Conservation (phyloP, 2,113 vertebrate genomes). For the Bujurquina vittata region DNA sequence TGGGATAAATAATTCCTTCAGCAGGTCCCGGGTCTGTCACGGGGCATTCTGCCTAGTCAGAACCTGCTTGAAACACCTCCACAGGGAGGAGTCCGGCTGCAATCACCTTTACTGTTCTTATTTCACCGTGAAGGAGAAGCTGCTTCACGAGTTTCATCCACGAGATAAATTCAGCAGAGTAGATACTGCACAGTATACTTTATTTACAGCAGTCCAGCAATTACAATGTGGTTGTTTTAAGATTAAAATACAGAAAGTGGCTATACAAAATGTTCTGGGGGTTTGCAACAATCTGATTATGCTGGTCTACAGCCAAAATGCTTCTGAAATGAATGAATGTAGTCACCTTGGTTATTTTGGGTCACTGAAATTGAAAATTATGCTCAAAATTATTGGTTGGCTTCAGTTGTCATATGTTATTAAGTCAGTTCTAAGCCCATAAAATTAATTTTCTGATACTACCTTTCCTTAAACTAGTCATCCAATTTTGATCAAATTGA, state of each 20-base stretch:
- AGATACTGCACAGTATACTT: background rate
- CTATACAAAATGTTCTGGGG: background rate
- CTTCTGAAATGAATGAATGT: background rate
- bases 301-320: background rate
- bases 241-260: background rate
- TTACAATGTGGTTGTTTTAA: background rate
- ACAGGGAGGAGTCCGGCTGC: background rate
- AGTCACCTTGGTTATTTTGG: background rate
- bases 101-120: background rate
- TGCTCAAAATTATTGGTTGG: background rate
- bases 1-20: slow-evolving; percentile 22
- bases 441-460: background rate
- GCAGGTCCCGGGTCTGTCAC: slow-evolving; percentile 8
- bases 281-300: background rate
- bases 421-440: background rate
- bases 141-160: background rate
- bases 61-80: slow-evolving; percentile 15
- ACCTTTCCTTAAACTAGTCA: background rate
- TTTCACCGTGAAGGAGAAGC: background rate
- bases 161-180: background rate
- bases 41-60: background rate
- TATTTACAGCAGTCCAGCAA: background rate
- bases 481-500: background rate
- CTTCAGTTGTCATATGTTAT: background rate
- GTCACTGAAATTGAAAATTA: background rate